Evolutionary conservation across 1,140 invertebrate genomes (phyloP).

Genomic region (Drosophila insularis): DNA sequence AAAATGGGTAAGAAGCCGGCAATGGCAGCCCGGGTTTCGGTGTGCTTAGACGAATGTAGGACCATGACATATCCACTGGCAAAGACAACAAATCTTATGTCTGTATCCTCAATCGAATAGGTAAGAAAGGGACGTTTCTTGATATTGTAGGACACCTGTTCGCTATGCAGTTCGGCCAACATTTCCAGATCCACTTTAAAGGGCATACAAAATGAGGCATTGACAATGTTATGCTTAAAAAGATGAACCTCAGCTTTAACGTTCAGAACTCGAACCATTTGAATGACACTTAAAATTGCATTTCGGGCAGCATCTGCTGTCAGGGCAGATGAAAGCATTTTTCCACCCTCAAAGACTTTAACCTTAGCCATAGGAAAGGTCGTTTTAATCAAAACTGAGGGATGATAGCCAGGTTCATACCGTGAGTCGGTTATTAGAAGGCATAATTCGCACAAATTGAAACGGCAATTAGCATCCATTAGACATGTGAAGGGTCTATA

Average conservation of each 20-base stretch:
- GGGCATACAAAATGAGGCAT: slow-evolving; percentile 59
- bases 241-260: slow-evolving; percentile 43
- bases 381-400: slow-evolving; percentile 29
- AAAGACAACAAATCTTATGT: slow-evolving; percentile 54
- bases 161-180: slow-evolving; percentile 27
- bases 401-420: slow-evolving; percentile 53
- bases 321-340: slow-evolving; percentile 36
- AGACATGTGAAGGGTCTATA: slow-evolving; percentile 57
- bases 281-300: slow-evolving; percentile 43
- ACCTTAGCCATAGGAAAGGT: slow-evolving; percentile 33
- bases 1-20: slow-evolving; percentile 50
- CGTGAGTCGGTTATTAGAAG: slow-evolving; percentile 41
- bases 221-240: slow-evolving; percentile 49
- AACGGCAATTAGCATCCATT: slow-evolving; percentile 47
- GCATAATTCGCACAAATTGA: slow-evolving; percentile 51
- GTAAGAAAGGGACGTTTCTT: slow-evolving; percentile 51
- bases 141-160: slow-evolving; percentile 25
- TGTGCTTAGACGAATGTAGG: slow-evolving; percentile 43
- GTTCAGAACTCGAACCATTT: slow-evolving; percentile 44
- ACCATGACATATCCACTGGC: slow-evolving; percentile 53
- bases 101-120: slow-evolving; percentile 34
- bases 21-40: slow-evolving; percentile 51
- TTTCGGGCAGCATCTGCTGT: slow-evolving; percentile 33
- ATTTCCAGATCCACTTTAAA: slow-evolving; percentile 54
- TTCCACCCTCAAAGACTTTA: slow-evolving; percentile 43